phyloP scores from a whole-genome alignment of 2,113 vertebrate genomes.

The Isichthys henryi region DNA sequence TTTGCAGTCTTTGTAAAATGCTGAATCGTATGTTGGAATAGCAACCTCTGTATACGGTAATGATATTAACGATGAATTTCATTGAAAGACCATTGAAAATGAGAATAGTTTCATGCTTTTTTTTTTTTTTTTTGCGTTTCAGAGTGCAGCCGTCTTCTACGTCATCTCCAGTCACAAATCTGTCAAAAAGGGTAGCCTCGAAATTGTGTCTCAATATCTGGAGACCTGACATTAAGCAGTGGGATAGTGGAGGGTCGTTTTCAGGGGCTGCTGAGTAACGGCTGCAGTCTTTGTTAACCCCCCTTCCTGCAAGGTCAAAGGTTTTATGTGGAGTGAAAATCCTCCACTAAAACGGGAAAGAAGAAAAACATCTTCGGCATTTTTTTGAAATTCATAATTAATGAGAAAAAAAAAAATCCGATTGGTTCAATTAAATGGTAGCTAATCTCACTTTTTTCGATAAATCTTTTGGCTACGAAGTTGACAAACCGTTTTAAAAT shows the following conservation, averaged over 20 bases:
- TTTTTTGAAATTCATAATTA: neutral
- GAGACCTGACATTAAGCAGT: slow-evolving; percentile 1
- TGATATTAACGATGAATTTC: neutral
- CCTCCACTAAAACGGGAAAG: neutral
- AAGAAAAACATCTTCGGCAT: neutral
- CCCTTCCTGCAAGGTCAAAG: slow-evolving; percentile 16
- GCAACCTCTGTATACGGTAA: neutral
- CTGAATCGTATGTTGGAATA: neutral
- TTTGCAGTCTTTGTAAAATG: neutral
- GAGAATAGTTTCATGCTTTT: neutral
- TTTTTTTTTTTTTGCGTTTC: neutral
- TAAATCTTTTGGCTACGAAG: neutral
- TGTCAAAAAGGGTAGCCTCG: neutral
- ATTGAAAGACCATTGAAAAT: neutral
- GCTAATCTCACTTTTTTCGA: neutral
- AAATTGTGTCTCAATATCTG: neutral
- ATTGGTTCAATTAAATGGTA: neutral
- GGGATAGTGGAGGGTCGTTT: slow-evolving; percentile 49
- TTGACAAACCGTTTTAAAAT: neutral
- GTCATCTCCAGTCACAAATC: neutral
- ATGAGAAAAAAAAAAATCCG: neutral
- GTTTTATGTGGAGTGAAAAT: neutral
- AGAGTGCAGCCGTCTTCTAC: neutral
- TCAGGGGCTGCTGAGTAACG: slow-evolving; percentile 40
- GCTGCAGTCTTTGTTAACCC: slow-evolving; percentile 54